Base-by-base conservation (phyloP, 2,888 invertebrate genomes). In the Copidosoma aretas region DNA sequence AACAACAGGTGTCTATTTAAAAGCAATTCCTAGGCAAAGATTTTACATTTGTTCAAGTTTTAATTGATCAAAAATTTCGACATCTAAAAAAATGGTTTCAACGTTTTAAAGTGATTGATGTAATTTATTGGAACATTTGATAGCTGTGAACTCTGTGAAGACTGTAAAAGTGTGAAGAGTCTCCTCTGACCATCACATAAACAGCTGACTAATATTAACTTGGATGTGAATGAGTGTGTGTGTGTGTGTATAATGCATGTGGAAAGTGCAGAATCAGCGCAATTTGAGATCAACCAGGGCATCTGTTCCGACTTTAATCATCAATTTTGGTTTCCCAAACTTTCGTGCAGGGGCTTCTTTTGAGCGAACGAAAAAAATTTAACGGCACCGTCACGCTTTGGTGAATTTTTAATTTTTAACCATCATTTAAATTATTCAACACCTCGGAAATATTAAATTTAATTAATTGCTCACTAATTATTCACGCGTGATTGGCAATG, bases 201-300 rank as follows among this genome's bases (percentile, higher is more conserved):
- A 25, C 24, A 32, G 25, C 25, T 21, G 54, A 46, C 56, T 46
- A 68, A 63, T 60, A 67, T 68, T 64, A 62, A 60, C 56, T 46
- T 56, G 63, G 15, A 46, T 21, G 41, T 17, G 46, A 10, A 60
- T 41, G 24, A 54, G 54, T n/a, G n/a, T n/a, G n/a, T n/a, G 52
- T 58, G 17, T 41, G 49, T 10, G 52, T 56, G 32, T 25, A n/a
- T 8, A 14, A 14, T 46, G 43, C 17, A 25, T 39, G n/a, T 24
- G 56, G 59, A 64, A 57, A 60, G 22, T 60, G 60, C 60, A 57
- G 60, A 67, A 64, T 67, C 67, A 70, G 64, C 53, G 64, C 57
- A 67, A 70, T 25, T 39, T 19, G 43, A 70, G 58, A 70, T 15
- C 54, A 22, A 43, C 60, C 57, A 21, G 64, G 64, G n/a, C 70